A percentile compares a stretch with the other conserved stretches of the same genome.
Evolutionary conservation across 1,140 invertebrate genomes (phyloP).

Genomic region (Ridgeia piscesae): DNA sequence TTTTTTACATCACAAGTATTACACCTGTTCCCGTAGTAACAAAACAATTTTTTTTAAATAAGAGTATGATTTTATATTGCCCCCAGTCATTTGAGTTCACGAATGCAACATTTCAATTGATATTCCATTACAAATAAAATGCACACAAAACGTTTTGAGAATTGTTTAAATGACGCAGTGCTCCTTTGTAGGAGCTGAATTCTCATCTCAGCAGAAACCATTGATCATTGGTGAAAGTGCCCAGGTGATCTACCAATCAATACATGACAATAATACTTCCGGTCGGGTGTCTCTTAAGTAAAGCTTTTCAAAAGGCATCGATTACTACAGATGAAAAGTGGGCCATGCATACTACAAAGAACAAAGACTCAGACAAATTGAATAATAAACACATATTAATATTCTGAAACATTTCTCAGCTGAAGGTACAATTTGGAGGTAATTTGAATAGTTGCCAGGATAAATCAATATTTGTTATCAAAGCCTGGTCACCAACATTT

Average conservation of each 20-base stretch:
- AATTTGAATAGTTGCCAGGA: neutral
- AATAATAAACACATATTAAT: neutral
- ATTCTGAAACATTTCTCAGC: neutral
- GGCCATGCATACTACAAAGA: neutral
- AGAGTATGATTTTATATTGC: neutral
- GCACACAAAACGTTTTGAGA: neutral
- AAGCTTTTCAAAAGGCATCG: neutral
- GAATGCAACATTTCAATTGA: neutral
- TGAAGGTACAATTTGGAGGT: neutral
- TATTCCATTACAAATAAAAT: neutral
- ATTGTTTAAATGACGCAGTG: neutral
- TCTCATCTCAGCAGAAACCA: neutral
- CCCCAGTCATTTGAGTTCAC: neutral
- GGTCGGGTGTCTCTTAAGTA: neutral
- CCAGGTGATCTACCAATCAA: neutral
- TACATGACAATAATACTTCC: neutral
- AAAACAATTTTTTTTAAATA: too few relatives aligned
- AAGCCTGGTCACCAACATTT: neutral
- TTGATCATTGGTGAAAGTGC: neutral
- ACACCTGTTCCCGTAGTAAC: too few relatives aligned
- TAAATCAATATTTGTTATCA: neutral
- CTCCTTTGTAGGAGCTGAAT: neutral
- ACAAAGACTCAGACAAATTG: neutral
- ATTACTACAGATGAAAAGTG: neutral
- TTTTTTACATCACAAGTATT: too few relatives aligned